Evolutionary conservation across 2,797 vertebrate genomes (phyloP), one percentile per base, ranked within the genome.

Genomic region (Mycteria americana): DNA sequence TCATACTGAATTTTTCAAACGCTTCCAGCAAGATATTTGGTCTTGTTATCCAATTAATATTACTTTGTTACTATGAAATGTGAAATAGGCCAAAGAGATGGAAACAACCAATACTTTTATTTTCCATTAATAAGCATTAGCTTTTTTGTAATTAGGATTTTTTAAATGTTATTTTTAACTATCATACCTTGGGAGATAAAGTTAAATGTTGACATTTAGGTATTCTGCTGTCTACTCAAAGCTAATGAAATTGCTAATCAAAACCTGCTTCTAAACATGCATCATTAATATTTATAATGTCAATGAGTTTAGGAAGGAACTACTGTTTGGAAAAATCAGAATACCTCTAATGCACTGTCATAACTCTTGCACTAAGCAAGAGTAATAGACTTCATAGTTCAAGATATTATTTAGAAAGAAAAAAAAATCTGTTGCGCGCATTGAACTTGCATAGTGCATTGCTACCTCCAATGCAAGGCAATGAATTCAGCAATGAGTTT

Each of bases 171-270:
- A 53, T 76, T 95, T 95, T 93, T 79, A 90, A 39, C 51, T 68
- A 59, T 68, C 54, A 85, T 63, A 68, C 33, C 65, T 93, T 81
- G 50, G 45, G 73, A 94, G 50, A 88, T 59, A 91, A 96, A 94
- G 76, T 80, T 92, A 88, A 95, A 89, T 77, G 60, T 65, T 92
- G 82, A 88, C 87, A 95, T 81, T 92, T 62, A 91, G 62, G 64
- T 94, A 31, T 62, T 93, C 67, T 92, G 48, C 62, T 92, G 56
- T 80, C 90, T 93, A 54, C 19, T 87, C 75, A 77, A 54, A 93
- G 63, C 53, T 82, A 85, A 88, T 80, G 72, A 95, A 93, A 92
- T 72, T 70, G 50, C 84, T 95, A 86, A 93, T 89, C 93, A 96
- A 92, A 92, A 93, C 59, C 39, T 56, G 39, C 25, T 90, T 78